Percentiles rank a stretch among this genome's conserved stretches.
phyloP scores from a whole-genome alignment of 2,797 vertebrate species.

The Sebastes itinus region DNA sequence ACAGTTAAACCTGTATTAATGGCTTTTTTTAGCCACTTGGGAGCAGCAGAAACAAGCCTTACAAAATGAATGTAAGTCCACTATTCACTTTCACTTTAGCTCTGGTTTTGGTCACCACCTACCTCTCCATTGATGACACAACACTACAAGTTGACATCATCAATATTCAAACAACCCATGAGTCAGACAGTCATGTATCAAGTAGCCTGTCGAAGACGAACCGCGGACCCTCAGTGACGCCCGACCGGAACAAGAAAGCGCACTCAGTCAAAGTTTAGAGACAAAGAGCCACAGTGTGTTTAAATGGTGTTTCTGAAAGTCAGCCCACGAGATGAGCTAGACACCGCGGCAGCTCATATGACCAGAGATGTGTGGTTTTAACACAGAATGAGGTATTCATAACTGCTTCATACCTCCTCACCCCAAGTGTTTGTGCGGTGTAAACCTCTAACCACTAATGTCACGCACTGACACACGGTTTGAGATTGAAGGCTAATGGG shows the following conservation, averaged over 20 bases:
- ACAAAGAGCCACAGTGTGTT: conserved; percentile 60
- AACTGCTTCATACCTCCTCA: conserved; percentile 27
- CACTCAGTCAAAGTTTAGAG: neutral
- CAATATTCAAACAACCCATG: neutral
- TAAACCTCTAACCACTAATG: neutral
- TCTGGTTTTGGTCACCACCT: neutral
- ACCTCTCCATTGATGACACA: neutral
- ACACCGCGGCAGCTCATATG: conserved; percentile 52
- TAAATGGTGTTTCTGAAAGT: neutral
- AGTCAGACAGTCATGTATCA: neutral
- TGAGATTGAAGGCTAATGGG: neutral
- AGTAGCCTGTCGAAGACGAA: neutral
- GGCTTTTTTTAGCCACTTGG: neutral
- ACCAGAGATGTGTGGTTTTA: conserved; percentile 50
- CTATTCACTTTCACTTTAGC: neutral
- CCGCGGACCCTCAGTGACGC: neutral
- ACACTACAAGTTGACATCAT: neutral
- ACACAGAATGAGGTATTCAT: conserved; percentile 58
- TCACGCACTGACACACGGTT: neutral
- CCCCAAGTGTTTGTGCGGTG: neutral
- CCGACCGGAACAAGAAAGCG: neutral
- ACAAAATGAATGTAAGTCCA: neutral
- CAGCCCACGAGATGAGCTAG: conserved; percentile 40
- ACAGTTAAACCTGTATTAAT: neutral
- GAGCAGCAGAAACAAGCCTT: neutral